These are phyloP conservation scores for Chaetogeoica ovagalla DNA, from an alignment of 2,888 invertebrate genomes.

Conservation along the genomic window DNA sequence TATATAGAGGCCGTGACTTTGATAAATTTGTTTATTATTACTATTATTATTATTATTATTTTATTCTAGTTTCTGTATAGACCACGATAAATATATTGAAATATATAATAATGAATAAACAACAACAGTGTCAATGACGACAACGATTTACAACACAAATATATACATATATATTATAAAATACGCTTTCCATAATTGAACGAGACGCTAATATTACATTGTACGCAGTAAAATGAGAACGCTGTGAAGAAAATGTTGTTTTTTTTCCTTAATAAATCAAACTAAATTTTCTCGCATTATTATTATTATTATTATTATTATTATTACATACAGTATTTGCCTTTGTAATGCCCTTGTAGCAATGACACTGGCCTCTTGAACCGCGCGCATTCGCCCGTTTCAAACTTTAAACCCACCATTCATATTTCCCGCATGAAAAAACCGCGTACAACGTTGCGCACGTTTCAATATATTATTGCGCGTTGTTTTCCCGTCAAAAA, in stretches of 20 bases:
- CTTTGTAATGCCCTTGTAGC: slow-evolving; percentile 49
- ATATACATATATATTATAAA: too few species aligned
- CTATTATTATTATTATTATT: neutral
- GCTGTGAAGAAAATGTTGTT: too few species aligned
- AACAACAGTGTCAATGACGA: neutral
- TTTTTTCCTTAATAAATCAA: too few species aligned
- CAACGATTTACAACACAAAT: neutral
- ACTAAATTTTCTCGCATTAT: too few species aligned
- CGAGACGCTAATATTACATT: too few species aligned
- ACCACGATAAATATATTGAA: too few species aligned
- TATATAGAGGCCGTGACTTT: slow-evolving; percentile 18
- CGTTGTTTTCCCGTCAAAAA: too few species aligned
- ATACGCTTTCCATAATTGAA: too few species aligned
- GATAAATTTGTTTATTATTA: slow-evolving; percentile 14
- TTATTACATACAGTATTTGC: slow-evolving; percentile 18
- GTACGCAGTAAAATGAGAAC: too few species aligned
- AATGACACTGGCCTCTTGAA: slow-evolving; percentile 50
- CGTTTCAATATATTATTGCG: too few species aligned
- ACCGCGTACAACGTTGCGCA: neutral
- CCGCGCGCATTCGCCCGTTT: slow-evolving; percentile 14
- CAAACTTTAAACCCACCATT: slow-evolving; percentile 5
- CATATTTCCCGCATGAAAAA: slow-evolving; percentile 16
- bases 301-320: too few species aligned
- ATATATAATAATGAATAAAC: too few species aligned
- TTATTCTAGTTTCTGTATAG: neutral